Percentiles rank a stretch among this genome's conserved stretches.
These are phyloP conservation scores for Euspilapteryx auroguttella DNA, from an alignment of 2,888 invertebrate species.

Conservation along the genomic window DNA sequence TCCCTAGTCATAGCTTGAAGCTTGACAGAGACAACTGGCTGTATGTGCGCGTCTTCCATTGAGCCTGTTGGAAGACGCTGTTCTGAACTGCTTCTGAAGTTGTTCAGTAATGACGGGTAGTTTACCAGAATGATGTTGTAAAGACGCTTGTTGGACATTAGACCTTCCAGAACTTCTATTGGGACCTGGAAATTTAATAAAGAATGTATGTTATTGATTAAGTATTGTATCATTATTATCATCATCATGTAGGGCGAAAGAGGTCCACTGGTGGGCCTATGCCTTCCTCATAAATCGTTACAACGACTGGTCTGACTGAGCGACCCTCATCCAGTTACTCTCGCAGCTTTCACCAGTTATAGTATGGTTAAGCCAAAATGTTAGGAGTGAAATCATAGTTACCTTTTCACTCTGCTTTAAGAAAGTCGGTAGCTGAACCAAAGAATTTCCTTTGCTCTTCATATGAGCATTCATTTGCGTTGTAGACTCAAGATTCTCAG, in stretches of 20 bases:
- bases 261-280: too few relatives aligned
- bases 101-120: slow-evolving; percentile 57
- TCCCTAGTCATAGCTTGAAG: slow-evolving; percentile 16
- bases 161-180: slow-evolving; percentile 64
- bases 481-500: slow-evolving; percentile 13
- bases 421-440: slow-evolving; percentile 76
- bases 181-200: slow-evolving; percentile 54
- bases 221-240: not conserved
- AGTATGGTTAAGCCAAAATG: too few relatives aligned
- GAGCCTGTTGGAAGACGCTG: slow-evolving; percentile 24
- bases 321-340: too few relatives aligned
- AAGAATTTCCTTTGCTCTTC: slow-evolving; percentile 52
- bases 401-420: slow-evolving; percentile 70
- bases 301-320: too few relatives aligned
- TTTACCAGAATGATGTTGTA: slow-evolving; percentile 63
- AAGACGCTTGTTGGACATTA: slow-evolving; percentile 51
- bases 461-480: slow-evolving; percentile 16
- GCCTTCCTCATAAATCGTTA: too few relatives aligned
- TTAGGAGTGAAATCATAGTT: too few relatives aligned
- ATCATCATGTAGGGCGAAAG: not conserved
- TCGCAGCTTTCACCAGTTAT: too few relatives aligned
- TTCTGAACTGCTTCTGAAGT: slow-evolving; percentile 54
- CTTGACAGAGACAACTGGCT: slow-evolving; percentile 53
- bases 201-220: too few relatives aligned
- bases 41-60: slow-evolving; percentile 18